Percentiles rank a stretch among this genome's conserved stretches.
Conservation (phyloP, 1,140 invertebrate species). For the Drosophila serrata region DNA sequence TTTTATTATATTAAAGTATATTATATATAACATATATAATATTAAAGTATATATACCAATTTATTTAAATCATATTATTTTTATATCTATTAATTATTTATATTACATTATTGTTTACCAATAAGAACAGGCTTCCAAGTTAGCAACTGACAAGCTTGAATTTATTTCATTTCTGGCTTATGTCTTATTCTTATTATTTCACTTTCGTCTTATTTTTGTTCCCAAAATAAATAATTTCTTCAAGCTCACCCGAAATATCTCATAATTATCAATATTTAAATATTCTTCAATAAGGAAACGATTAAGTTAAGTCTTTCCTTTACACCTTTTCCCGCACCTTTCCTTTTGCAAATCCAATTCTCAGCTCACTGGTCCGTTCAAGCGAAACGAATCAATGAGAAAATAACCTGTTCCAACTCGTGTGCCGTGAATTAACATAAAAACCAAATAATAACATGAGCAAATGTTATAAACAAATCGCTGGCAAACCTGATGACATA, state of each 20-base stretch:
- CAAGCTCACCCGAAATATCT: constrained; percentile 15
- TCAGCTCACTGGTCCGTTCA: constrained; percentile 36
- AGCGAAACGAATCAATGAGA: constrained; percentile 46
- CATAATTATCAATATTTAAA: constrained; percentile 32
- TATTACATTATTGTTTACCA: no score
- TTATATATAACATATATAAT: no score
- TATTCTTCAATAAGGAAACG: constrained; percentile 58
- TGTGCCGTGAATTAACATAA: constrained; percentile 48
- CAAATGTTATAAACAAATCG: constrained; percentile 58
- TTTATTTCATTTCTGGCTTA: background rate
- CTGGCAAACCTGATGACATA: constrained; percentile 31
- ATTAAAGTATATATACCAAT: no score
- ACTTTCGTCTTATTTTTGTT: background rate
- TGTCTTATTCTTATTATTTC: no score
- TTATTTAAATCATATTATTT: no score
- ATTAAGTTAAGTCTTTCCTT: constrained; percentile 29
- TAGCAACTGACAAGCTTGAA: no score
- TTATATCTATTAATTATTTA: no score
- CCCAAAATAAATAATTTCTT: constrained; percentile 8
- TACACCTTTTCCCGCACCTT: constrained; percentile 1
- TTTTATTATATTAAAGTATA: no score
- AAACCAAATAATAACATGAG: constrained; percentile 49
- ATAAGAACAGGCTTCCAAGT: background rate
- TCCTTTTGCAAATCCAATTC: background rate
- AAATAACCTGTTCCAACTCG: constrained; percentile 46